Conservation (phyloP, 2,888 invertebrate species). For the Sarcophaga caerulescens region DNA sequence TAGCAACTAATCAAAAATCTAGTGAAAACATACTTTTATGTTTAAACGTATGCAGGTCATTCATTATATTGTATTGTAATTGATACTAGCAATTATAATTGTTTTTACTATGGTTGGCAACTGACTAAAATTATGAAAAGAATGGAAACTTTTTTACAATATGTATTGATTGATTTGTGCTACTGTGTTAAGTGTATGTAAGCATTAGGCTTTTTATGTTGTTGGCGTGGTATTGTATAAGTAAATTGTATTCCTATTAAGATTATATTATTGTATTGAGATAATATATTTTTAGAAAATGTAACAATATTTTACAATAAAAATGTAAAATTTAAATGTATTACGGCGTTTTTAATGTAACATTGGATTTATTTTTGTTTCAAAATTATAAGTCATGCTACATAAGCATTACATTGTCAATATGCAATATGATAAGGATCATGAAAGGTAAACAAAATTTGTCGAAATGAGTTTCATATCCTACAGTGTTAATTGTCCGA, state of each 20-base stretch:
- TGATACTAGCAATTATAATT: no score
- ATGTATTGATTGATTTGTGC: not conserved
- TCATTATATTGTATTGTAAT: no score
- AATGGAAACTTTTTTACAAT: not conserved
- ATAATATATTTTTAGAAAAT: constrained; percentile 30
- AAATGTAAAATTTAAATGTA: no score
- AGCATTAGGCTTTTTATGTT: constrained; percentile 32
- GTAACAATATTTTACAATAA: no score
- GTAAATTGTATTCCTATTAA: constrained; percentile 25
- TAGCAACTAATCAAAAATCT: not conserved
- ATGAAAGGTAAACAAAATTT: no score
- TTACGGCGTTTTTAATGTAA: no score
- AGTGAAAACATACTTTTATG: not conserved
- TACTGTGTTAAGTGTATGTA: constrained; percentile 22
- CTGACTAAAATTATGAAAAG: constrained; percentile 69
- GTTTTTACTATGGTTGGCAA: not conserved
- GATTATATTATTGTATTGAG: not conserved
- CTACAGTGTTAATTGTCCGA: no score
- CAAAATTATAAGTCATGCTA: no score
- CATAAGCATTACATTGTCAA: no score
- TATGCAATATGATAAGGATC: no score
- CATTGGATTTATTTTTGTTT: no score
- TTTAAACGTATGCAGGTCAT: not conserved
- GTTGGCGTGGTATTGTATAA: not conserved
- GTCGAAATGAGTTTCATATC: no score